A percentile compares a stretch with the other conserved stretches of the same genome.
These are phyloP conservation scores for Pelecanus crispus DNA, from an alignment of 2,113 vertebrate species.

Conservation along the genomic window DNA sequence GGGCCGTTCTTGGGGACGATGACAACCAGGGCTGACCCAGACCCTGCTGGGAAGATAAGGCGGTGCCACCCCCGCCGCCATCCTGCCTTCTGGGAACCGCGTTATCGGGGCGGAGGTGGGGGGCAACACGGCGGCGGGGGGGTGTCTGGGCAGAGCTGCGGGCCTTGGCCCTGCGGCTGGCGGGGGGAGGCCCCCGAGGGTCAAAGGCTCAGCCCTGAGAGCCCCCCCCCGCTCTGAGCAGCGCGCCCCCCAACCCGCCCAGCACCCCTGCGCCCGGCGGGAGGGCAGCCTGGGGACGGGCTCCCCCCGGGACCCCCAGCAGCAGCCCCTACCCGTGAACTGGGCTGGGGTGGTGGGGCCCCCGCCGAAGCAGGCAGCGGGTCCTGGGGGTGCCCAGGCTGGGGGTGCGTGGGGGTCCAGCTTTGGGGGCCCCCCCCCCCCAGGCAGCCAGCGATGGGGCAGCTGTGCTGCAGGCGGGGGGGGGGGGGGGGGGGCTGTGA, in stretches of 20 bases:
- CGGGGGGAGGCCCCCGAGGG: no score
- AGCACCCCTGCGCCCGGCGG: no score
- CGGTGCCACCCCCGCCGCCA: not conserved
- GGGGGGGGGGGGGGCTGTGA: not conserved
- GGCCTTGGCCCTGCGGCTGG: not conserved
- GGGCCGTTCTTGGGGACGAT: not conserved
- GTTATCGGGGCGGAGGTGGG: no score
- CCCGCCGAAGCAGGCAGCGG: no score
- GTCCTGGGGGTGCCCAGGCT: not conserved
- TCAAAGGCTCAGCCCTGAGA: not conserved
- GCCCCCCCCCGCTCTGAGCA: no score
- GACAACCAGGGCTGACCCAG: not conserved
- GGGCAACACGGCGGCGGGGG: no score
- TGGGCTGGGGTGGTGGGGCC: no score
- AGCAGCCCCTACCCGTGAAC: not conserved
- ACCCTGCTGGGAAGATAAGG: constrained; percentile 5
- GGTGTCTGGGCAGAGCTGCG: not conserved
- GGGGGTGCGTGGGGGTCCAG: not conserved
- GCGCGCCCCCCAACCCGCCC: not conserved
- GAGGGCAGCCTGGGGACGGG: not conserved
- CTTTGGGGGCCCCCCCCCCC: no score
- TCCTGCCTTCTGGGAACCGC: not conserved
- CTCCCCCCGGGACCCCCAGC: not conserved
- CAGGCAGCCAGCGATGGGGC: no score
- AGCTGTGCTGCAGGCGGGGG: no score